Percentiles rank a stretch among this genome's conserved stretches.
Conservation (phyloP, 1,140 invertebrate genomes). For the Atta colombica region DNA sequence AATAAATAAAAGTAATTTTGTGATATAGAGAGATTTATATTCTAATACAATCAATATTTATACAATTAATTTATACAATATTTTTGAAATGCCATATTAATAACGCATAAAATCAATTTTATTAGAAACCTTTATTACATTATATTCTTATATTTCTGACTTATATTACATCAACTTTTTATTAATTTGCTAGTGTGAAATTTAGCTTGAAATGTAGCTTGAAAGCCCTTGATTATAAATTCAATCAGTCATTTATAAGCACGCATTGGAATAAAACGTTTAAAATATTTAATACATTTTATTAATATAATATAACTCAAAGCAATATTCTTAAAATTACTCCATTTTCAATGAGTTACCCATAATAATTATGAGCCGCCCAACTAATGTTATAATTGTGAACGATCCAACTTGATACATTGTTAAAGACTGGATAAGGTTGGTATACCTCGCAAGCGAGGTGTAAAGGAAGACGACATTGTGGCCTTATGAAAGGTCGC, state of each 20-base stretch:
- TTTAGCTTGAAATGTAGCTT: neutral
- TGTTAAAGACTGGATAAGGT: constrained; percentile 19
- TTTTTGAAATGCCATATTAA: neutral
- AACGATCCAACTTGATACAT: neutral
- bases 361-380: neutral
- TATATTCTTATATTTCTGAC: neutral
- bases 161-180: neutral
- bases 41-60: neutral
- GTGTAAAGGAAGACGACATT: constrained; percentile 20
- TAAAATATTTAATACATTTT: neutral
- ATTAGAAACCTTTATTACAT: neutral
- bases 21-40: neutral
- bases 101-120: neutral
- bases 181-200: neutral
- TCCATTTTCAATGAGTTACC: neutral
- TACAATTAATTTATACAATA: neutral
- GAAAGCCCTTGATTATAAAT: neutral
- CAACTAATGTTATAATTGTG: neutral
- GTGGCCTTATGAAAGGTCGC: constrained; percentile 67
- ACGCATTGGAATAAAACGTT: neutral
- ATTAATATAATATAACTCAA: neutral
- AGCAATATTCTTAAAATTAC: neutral
- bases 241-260: neutral
- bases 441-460: neutral
- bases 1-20: neutral